Evolutionary conservation across 2,888 invertebrate species (phyloP).

Genomic region (Tolmerus cingulatus): DNA sequence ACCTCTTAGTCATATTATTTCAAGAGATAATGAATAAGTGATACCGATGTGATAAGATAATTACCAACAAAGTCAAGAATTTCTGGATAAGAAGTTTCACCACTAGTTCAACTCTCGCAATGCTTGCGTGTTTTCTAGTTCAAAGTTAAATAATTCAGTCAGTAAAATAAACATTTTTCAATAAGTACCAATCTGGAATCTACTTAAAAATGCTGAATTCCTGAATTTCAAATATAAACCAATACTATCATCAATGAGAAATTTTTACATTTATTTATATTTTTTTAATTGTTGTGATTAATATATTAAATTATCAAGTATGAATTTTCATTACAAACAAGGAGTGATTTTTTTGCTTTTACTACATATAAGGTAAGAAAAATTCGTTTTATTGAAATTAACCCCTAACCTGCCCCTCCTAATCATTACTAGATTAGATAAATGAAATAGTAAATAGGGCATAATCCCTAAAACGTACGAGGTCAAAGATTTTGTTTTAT

Average conservation of each 20-base stretch:
- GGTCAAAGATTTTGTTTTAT: not conserved
- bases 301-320: constrained; percentile 38
- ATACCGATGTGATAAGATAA: not conserved
- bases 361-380: constrained; percentile 59
- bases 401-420: not conserved
- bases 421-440: not conserved
- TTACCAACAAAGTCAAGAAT: not conserved
- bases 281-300: not conserved
- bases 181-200: not conserved
- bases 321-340: constrained; percentile 58
- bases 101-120: not conserved
- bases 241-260: not conserved
- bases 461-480: not conserved
- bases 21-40: not conserved
- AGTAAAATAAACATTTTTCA: not conserved
- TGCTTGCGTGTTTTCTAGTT: not conserved
- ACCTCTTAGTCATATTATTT: not conserved
- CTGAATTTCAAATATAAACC: not conserved
- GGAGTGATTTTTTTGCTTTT: constrained; percentile 61
- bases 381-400: not conserved
- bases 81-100: not conserved
- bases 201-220: not conserved
- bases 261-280: not conserved
- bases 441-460: not conserved
- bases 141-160: not conserved